Base-by-base conservation (phyloP, 1,140 invertebrate genomes). In the Plectrocnemia conspersa region DNA sequence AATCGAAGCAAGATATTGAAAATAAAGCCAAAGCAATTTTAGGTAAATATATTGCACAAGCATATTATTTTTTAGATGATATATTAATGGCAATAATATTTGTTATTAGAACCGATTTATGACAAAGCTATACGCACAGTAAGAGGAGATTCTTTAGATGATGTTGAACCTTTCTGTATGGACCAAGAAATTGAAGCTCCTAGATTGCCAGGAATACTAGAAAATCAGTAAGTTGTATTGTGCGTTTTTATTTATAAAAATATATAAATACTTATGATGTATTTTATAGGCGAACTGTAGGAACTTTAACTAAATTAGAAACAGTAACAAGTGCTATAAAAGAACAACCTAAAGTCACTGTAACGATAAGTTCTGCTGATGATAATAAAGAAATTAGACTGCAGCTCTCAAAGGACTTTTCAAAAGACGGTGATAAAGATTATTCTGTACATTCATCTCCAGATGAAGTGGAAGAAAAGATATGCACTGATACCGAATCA, bases 371-470 rank as follows among this genome's bases (percentile, higher is more conserved):
- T 9, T 23, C 22, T 25, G 18, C 32, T 9, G 47, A 50, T 13
- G 29, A 19, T 11, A 16, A 38, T 13, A 38, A 50, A 16, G 47
- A 38, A 15, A 50, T 15, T 5, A 50, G 40, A 24, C 1, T 35
- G 10, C n/a, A 11, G 9, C n/a, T 50, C 2, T 13, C 38, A 6
- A 41, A 41, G 22, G 38, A 52, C n/a, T 18, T 32, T n/a, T 27
- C 50, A 4, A 44, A 46, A 27, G 54, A 56, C 32, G 38, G 9
- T 10, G 55, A 50, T 19, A 45, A 52, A 23, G 55, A 61, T 19
- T 76, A 73, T 58, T 76, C 74, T 7, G 74, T 76, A 10, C 74
- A 76, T 65, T 75, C 73, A 59, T 76, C 74, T 24, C 74, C 74
- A 4, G 74, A 76, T 22, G 74, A 76, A 69, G 69, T 76, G 5